Conservation (phyloP, 2,113 vertebrate species). For the Eulemur rufifrons region DNA sequence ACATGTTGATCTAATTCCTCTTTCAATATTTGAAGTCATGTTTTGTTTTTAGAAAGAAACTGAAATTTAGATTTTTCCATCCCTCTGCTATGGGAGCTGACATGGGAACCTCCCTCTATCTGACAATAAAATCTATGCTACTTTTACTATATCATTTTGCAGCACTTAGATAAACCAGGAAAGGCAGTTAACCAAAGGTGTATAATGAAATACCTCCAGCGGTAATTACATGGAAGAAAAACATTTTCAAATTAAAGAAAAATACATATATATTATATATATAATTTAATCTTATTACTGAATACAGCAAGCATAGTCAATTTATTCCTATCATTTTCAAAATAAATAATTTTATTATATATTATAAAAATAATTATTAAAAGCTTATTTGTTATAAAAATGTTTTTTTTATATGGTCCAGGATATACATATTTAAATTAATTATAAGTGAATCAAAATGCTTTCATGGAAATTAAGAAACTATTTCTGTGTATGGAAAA, state of each 20-base stretch:
- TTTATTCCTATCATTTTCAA: slow-evolving; percentile 1
- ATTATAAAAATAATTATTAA: not conserved
- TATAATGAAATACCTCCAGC: not conserved
- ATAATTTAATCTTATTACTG: not conserved
- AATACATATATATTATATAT: not conserved
- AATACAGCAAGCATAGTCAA: not conserved
- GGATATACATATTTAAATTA: not conserved
- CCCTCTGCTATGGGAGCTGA: not conserved
- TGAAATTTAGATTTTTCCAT: not conserved
- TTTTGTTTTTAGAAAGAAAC: slow-evolving; percentile 26
- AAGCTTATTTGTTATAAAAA: not conserved
- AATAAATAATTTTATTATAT: not conserved
- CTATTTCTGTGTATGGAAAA: not conserved
- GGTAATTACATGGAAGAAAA: not conserved
- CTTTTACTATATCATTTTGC: not conserved
- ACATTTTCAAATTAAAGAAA: not conserved
- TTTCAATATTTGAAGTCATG: not conserved
- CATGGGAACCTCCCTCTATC: not conserved
- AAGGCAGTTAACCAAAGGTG: not conserved
- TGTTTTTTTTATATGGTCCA: not conserved
- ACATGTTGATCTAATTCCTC: not conserved
- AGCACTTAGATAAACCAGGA: not conserved
- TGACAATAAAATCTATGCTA: not conserved
- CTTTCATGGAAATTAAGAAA: not conserved
- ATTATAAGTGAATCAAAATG: not conserved